phyloP scores from a whole-genome alignment of 1,140 invertebrate genomes.

The Magallana gigas region DNA sequence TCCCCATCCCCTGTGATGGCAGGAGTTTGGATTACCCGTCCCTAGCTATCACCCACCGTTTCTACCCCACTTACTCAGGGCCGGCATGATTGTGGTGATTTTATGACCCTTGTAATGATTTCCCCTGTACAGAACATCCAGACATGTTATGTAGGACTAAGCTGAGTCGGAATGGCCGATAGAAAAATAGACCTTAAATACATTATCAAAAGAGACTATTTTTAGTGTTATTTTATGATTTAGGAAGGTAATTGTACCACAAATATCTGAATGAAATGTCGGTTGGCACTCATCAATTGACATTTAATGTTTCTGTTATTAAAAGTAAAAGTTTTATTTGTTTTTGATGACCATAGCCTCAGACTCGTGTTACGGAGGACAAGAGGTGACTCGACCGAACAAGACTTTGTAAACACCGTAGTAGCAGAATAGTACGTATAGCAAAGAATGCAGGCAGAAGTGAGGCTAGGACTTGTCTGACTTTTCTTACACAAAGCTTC shows the following conservation, averaged over 20 bases:
- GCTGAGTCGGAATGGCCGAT: not conserved
- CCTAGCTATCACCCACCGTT: not conserved
- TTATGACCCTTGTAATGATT: not conserved
- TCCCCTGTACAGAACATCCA: not conserved
- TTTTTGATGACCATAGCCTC: too few relatives aligned
- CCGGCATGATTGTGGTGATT: not conserved
- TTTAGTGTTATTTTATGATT: slow-evolving; percentile 13
- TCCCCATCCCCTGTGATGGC: too few relatives aligned
- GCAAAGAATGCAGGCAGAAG: too few relatives aligned
- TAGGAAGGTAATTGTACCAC: not conserved
- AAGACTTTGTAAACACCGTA: too few relatives aligned
- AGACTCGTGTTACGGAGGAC: too few relatives aligned
- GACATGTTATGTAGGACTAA: not conserved
- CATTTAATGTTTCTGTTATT: not conserved
- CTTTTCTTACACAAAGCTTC: too few relatives aligned
- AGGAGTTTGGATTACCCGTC: not conserved
- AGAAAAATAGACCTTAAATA: not conserved
- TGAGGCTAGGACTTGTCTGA: too few relatives aligned
- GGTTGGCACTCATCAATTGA: not conserved
- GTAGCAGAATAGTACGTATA: too few relatives aligned
- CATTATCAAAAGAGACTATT: not conserved
- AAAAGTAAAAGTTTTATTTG: too few relatives aligned
- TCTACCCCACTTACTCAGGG: not conserved
- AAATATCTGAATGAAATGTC: slow-evolving; percentile 12
- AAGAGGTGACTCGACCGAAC: too few relatives aligned